Conservation (phyloP, 92 coral and sea anemone genomes). For the Actinernus sp. region DNA sequence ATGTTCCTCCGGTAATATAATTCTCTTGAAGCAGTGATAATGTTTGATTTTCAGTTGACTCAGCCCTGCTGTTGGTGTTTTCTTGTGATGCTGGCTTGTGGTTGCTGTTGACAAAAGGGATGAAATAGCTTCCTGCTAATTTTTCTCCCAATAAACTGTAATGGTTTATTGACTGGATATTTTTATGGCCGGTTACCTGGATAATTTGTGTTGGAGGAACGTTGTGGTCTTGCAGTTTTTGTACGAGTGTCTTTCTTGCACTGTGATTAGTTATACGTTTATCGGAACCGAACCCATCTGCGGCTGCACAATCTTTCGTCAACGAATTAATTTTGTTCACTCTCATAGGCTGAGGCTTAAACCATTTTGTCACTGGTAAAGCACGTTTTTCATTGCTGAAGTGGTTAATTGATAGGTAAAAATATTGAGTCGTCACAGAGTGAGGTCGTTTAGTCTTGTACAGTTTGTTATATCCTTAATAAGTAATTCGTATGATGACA, state of each 20-base stretch:
- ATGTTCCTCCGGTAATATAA: too few species aligned
- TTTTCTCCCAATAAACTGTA: constrained; percentile 18
- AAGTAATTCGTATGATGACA: too few species aligned
- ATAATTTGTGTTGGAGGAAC: constrained; percentile 37
- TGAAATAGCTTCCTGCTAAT: constrained; percentile 6
- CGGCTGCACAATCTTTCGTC: constrained; percentile 30
- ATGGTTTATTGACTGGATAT: constrained; percentile 30
- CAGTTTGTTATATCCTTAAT: too few species aligned
- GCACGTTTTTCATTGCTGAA: constrained; percentile 29
- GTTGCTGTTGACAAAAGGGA: too few species aligned
- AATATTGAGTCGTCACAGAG: constrained; percentile 6
- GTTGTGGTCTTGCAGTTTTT: constrained; percentile 25
- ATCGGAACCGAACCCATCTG: constrained; percentile 3
- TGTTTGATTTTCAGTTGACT: too few species aligned
- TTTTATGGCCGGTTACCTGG: constrained; percentile 42
- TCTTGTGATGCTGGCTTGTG: not conserved
- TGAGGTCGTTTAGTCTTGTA: constrained; percentile 8
- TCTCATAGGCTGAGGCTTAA: constrained; percentile 50
- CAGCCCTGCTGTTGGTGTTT: too few species aligned
- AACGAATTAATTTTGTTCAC: constrained; percentile 20
- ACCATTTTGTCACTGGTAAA: constrained; percentile 42
- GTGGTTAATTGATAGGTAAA: constrained; percentile 49
- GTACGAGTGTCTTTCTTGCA: constrained; percentile 36
- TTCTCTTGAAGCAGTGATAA: too few species aligned
- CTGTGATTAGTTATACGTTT: constrained; percentile 30